Conservation (phyloP, 30 jellyfish, hydroid and myxozoan genomes). For the Phacellophora camtschatica region DNA sequence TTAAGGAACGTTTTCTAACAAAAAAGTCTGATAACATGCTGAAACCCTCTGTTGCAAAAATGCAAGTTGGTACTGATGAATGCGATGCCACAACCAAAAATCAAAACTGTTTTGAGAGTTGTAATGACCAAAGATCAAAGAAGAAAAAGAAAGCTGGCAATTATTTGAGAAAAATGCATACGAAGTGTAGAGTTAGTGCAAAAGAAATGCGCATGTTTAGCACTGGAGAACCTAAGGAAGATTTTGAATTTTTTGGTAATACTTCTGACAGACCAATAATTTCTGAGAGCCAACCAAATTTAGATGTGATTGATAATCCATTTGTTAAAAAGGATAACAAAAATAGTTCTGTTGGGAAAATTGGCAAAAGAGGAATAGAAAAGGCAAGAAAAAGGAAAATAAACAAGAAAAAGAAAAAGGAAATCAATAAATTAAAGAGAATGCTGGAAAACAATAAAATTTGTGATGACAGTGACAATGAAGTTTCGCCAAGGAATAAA, state of each 20-base stretch:
- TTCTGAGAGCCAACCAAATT: not conserved
- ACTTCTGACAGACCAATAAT: not conserved
- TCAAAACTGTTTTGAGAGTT: no score
- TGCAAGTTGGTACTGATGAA: not conserved
- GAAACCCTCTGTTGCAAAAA: not conserved
- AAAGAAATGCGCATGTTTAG: not conserved
- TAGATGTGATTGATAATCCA: not conserved
- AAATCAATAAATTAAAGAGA: not conserved
- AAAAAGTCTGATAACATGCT: no score
- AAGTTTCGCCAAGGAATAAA: constrained; percentile 17
- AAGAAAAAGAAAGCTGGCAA: constrained; percentile 34
- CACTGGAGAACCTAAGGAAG: not conserved
- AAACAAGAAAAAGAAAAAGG: not conserved
- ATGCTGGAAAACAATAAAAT: not conserved
- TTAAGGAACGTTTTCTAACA: not conserved
- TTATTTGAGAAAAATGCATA: constrained; percentile 2
- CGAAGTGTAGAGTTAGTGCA: constrained; percentile 41
- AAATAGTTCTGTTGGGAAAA: not conserved
- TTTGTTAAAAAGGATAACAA: not conserved
- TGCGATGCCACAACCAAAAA: not conserved
- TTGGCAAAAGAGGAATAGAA: not conserved
- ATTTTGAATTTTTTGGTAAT: constrained; percentile 32
- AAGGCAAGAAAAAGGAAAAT: not conserved
- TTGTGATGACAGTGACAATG: not conserved
- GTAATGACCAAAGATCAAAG: not conserved